phyloP scores from a whole-genome alignment of 1,140 invertebrate genomes.

The Bombyx mandarina region DNA sequence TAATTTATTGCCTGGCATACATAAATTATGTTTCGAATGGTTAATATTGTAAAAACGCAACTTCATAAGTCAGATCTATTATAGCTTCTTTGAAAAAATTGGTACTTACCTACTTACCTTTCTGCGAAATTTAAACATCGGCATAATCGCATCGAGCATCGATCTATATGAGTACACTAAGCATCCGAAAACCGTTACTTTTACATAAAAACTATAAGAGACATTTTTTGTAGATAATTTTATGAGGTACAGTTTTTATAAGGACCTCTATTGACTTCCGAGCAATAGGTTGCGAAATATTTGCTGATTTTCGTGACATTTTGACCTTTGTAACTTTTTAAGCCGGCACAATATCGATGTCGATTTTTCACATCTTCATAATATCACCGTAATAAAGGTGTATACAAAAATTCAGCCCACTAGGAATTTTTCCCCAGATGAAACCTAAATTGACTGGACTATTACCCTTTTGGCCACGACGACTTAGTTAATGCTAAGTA shows the following conservation, averaged over 20 bases:
- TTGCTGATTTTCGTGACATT: slow-evolving; percentile 11
- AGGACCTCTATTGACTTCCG: slow-evolving; percentile 9
- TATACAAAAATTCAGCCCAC: slow-evolving; percentile 15
- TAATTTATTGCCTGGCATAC: no score
- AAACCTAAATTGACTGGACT: slow-evolving; percentile 11
- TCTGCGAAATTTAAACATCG: no score
- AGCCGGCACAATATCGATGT: slow-evolving; percentile 12
- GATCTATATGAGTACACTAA: no score
- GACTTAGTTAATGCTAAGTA: no score
- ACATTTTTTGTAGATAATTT: slow-evolving; percentile 3
- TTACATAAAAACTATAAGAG: slow-evolving; percentile 11
- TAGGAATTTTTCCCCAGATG: slow-evolving; percentile 12
- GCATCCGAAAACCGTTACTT: slow-evolving; percentile 12
- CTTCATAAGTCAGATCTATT: no score
- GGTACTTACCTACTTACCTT: background rate
- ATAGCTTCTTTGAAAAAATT: slow-evolving; percentile 18
- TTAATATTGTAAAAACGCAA: no score
- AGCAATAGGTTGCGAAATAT: slow-evolving; percentile 4
- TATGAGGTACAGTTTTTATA: slow-evolving; percentile 11
- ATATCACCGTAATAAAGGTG: slow-evolving; percentile 9
- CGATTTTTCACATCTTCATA: slow-evolving; percentile 13
- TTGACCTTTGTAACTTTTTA: slow-evolving; percentile 12
- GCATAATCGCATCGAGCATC: no score
- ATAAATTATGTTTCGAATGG: no score
- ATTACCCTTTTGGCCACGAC: background rate